Evolutionary conservation across 2,888 invertebrate genomes (phyloP).

Genomic region (Pseudoips prasinana): DNA sequence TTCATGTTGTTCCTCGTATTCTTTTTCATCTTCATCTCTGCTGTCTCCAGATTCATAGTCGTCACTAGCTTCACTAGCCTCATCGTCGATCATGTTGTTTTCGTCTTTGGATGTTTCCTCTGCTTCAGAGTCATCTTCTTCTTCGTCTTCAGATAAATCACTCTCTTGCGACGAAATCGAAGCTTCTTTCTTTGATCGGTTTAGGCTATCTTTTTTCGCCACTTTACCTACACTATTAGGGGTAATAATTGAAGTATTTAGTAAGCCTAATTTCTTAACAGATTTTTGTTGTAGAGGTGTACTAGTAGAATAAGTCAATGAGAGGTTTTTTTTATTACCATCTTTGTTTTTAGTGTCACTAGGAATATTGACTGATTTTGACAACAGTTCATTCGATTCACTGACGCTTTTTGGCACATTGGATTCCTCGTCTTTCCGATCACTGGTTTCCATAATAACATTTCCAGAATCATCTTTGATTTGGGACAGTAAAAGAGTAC

Average conservation of each 20-base stretch:
- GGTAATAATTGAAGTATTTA: slow-evolving; percentile 56
- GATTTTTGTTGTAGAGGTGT: slow-evolving; percentile 64
- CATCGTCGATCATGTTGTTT: slow-evolving; percentile 50
- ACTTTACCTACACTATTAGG: slow-evolving; percentile 33
- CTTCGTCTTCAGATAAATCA: slow-evolving; percentile 23
- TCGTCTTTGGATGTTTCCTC: slow-evolving; percentile 33
- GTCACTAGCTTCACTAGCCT: slow-evolving; percentile 66
- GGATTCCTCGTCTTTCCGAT: slow-evolving; percentile 8
- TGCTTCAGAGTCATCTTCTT: slow-evolving; percentile 8
- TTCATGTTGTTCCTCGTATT: slow-evolving; percentile 74
- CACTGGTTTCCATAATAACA: slow-evolving; percentile 36
- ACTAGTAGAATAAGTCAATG: slow-evolving; percentile 56
- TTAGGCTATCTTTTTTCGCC: slow-evolving; percentile 17
- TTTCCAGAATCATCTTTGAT: slow-evolving; percentile 52
- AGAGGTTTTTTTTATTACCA: slow-evolving; percentile 43
- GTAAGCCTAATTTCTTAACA: slow-evolving; percentile 44
- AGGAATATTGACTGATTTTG: slow-evolving; percentile 43
- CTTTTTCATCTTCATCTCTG: slow-evolving; percentile 70
- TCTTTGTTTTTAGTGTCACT: slow-evolving; percentile 38
- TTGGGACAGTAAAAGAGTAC: slow-evolving; percentile 59
- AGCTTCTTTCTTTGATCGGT: slow-evolving; percentile 19
- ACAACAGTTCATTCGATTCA: slow-evolving; percentile 35
- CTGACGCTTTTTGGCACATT: slow-evolving; percentile 37
- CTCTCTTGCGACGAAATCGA: slow-evolving; percentile 15
- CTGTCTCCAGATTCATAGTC: slow-evolving; percentile 75